Percentiles rank a stretch among this genome's conserved stretches.
These are phyloP conservation scores for Odontocerum albicorne DNA, from an alignment of 2,888 invertebrate genomes.

Conservation along the genomic window DNA sequence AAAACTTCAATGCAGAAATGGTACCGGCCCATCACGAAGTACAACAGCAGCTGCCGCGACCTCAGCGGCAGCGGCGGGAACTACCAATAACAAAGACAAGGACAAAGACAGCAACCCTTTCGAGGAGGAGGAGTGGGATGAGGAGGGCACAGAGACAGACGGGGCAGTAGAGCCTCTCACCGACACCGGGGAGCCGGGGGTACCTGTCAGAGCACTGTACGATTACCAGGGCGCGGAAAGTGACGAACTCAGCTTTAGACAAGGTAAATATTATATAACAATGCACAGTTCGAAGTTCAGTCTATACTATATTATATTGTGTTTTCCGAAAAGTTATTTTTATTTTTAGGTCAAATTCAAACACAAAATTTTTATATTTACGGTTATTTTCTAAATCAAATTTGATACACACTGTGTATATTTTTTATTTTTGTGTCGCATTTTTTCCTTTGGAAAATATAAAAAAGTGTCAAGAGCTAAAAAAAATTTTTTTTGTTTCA, in stretches of 20 bases:
- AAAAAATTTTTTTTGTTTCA: no score
- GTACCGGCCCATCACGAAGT: constrained; percentile 42
- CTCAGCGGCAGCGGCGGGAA: constrained; percentile 44
- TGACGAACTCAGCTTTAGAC: constrained; percentile 95
- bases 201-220: constrained; percentile 92
- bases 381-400: no score
- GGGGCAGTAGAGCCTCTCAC: constrained; percentile 68
- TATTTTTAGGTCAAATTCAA: no score
- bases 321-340: no score
- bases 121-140: constrained; percentile 77
- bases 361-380: no score
- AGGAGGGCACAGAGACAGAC: constrained; percentile 70
- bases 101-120: constrained; percentile 74
- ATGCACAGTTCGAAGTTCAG: background rate
- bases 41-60: constrained; percentile 20
- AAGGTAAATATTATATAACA: constrained; percentile 64
- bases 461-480: no score
- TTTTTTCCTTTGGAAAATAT: no score
- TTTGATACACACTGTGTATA: no score
- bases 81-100: constrained; percentile 18
- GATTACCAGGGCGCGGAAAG: constrained; percentile 97
- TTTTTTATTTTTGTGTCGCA: no score
- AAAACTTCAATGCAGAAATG: constrained; percentile 45
- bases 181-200: constrained; percentile 91
- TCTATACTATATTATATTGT: no score